Evolutionary conservation across 2,797 vertebrate genomes (phyloP), one percentile per base, ranked within the genome.

Genomic region (Capromys pilorides): DNA sequence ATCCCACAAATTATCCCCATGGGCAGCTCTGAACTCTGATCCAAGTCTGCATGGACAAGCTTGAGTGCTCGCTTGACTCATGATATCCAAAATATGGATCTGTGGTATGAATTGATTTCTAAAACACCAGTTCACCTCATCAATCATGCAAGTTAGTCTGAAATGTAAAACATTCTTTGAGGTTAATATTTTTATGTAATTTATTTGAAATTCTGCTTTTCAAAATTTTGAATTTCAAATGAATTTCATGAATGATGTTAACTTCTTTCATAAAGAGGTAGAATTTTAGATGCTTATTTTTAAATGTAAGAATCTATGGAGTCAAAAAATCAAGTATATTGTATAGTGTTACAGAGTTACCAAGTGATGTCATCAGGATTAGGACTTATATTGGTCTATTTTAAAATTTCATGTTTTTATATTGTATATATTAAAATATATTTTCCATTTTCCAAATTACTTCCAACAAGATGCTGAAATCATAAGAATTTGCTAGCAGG

Each of bases 221-320:
- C 8, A 59, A 84, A 89, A 87, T 2, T 66, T 82, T 89, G 39
- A 41, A 69, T 94, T 54, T 95, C 77, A 96, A n/a, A 21, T 31
- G 71, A 57, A 57, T 78, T 91, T 92, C 51, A 89, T 73, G n/a
- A 93, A 59, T 10, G 61, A 10, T 67, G 18, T 7, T 89, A 64
- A 62, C 14, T 90, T 92, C 51, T 85, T 24, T 57, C 28, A 39
- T 3, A 31, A 1, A 31, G n/a, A 62, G 39, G 22, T 28, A 64
- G 7, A 62, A 54, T 90, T 93, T 94, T 54, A 57, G 33, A 33
- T 16, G 12, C 4, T 33, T 78, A 59, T 77, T 41, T 91, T 90
- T 89, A 89, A 94, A 88, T 86, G 16, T 3, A 88, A 81, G 12
- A 78, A 41, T 62, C 18, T 49, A 11, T 67, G 1, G 0, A 69